Percentiles rank a stretch among this genome's conserved stretches.
These are phyloP conservation scores for Reinhardtius hippoglossoides DNA, from an alignment of 2,113 vertebrate species.

Conservation along the genomic window DNA sequence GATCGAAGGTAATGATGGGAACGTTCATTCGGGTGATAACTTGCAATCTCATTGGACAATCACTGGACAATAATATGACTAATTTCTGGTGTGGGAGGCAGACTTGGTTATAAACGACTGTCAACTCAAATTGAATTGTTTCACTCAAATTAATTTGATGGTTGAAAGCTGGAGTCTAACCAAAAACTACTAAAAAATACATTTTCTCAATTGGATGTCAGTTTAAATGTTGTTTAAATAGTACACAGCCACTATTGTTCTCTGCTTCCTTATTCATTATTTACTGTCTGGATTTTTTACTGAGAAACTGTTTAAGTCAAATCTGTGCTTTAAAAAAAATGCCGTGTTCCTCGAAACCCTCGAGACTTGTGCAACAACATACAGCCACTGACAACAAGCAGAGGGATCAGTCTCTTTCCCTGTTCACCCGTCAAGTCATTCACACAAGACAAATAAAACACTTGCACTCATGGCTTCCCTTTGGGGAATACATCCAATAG, in stretches of 20 bases:
- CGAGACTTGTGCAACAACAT: slow-evolving; percentile 10
- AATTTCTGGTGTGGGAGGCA: neutral
- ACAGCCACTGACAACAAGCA: slow-evolving; percentile 34
- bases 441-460: slow-evolving; percentile 43
- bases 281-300: neutral
- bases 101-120: too few species aligned
- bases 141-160: neutral
- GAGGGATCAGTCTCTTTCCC: slow-evolving; percentile 26
- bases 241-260: neutral
- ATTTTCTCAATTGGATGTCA: too few species aligned
- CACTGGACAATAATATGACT: neutral
- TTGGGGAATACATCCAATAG: slow-evolving; percentile 44
- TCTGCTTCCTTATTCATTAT: neutral
- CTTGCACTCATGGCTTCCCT: slow-evolving; percentile 32
- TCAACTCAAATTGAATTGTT: too few species aligned
- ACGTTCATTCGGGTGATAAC: neutral
- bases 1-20: neutral
- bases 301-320: neutral
- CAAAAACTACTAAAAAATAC: neutral
- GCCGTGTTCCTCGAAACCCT: neutral
- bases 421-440: slow-evolving; percentile 32
- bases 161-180: neutral
- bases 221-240: too few species aligned
- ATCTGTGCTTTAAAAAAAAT: neutral
- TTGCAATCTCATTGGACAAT: neutral